Conservation (phyloP, 2,888 invertebrate species). For the Spodoptera littoralis region DNA sequence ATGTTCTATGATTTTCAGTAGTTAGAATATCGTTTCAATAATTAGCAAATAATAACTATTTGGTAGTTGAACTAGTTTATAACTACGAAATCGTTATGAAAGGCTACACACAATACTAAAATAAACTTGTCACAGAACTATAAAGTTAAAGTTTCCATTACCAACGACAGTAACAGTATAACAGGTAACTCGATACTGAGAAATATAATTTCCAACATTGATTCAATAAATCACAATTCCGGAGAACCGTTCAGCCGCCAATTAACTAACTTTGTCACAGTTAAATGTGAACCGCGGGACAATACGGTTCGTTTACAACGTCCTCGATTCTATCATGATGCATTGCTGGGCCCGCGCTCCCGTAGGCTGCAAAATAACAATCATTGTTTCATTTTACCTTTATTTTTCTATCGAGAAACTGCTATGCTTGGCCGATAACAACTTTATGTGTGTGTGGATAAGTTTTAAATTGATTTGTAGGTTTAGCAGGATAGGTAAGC, state of each 20-base stretch:
- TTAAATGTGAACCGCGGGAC: conserved; percentile 8
- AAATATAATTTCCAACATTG: conserved; percentile 28
- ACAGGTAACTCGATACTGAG: conserved; percentile 3
- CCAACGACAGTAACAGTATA: conserved; percentile 4
- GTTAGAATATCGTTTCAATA: too few species aligned
- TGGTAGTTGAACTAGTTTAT: too few species aligned
- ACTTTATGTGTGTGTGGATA: not conserved
- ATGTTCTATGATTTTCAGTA: too few species aligned
- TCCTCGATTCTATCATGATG: conserved; percentile 5
- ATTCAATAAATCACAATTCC: conserved; percentile 22
- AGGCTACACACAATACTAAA: too few species aligned
- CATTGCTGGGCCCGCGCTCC: conserved; percentile 18
- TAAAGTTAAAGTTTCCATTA: too few species aligned
- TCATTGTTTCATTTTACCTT: conserved; percentile 44
- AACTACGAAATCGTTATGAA: too few species aligned
- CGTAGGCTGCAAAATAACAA: conserved; percentile 28
- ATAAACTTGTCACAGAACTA: too few species aligned
- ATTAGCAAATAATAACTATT: too few species aligned
- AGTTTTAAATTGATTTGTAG: conserved; percentile 7
- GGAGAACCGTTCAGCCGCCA: conserved; percentile 29
- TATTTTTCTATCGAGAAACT: conserved; percentile 35
- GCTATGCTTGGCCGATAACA: not conserved
- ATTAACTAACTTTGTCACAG: conserved; percentile 39
- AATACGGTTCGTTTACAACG: conserved; percentile 16
- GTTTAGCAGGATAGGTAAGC: conserved; percentile 19